Percentiles rank a stretch among this genome's conserved stretches.
Evolutionary conservation across 2,113 vertebrate species (phyloP).

Genomic region (Psilopogon haemacephalus): DNA sequence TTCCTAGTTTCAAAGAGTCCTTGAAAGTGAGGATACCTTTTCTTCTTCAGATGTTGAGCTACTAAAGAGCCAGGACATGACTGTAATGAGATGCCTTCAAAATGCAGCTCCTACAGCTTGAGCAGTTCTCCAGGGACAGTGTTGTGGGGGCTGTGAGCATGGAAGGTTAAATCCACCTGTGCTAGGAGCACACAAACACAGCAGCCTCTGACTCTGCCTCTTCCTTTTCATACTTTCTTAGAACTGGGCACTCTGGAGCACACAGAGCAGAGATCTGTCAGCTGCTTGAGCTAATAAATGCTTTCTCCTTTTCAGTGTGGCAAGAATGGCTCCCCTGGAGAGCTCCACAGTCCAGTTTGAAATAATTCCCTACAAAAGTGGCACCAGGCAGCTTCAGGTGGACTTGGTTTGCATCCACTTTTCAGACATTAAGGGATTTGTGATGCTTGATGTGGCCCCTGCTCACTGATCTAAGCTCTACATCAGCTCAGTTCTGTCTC

Average conservation of each 20-base stretch:
- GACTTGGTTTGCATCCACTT: conserved; percentile 63
- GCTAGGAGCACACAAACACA: neutral
- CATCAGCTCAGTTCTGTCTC: neutral
- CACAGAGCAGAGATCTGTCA: neutral
- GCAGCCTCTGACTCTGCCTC: neutral
- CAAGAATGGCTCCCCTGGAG: conserved; percentile 54
- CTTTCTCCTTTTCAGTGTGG: conserved; percentile 23
- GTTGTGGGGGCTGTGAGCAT: neutral
- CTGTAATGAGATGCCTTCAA: neutral
- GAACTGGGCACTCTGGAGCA: neutral
- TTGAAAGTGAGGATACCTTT: neutral
- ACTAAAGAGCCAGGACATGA: neutral
- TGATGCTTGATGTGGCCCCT: conserved; percentile 44
- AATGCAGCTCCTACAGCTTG: neutral
- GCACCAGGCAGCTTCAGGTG: conserved; percentile 74
- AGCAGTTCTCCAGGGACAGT: neutral
- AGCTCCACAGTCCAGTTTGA: conserved; percentile 67
- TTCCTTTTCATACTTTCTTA: neutral
- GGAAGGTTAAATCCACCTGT: neutral
- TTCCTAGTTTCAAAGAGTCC: neutral
- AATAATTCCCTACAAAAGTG: conserved; percentile 72
- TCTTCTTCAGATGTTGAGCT: neutral
- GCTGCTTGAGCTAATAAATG: neutral
- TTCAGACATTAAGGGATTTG: conserved; percentile 59
- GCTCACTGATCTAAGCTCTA: neutral